Conservation (phyloP, 2,888 invertebrate species). For the Scelioninae gen. 1 region DNA sequence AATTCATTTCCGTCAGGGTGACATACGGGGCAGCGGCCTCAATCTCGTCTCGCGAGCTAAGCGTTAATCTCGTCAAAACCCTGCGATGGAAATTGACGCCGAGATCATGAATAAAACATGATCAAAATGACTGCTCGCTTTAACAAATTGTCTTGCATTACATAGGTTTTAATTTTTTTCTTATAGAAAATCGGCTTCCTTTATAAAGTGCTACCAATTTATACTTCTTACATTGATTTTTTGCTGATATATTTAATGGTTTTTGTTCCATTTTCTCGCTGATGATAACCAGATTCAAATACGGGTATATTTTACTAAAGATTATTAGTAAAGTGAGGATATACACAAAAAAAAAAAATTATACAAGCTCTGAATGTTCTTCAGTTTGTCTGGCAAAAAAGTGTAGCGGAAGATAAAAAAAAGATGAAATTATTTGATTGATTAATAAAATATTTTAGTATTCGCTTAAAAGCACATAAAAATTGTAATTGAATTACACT, state of each 20-base stretch:
- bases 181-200: not conserved
- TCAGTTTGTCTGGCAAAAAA: too few species aligned
- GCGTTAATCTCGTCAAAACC: constrained; percentile 72
- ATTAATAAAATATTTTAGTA: not conserved
- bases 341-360: too few species aligned
- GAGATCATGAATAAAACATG: constrained; percentile 53
- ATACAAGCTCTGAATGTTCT: too few species aligned
- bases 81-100: constrained; percentile 49
- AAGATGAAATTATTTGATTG: too few species aligned
- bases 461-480: not conserved
- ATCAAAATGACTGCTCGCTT: constrained; percentile 20
- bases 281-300: too few species aligned
- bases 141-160: constrained; percentile 30
- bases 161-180: constrained; percentile 9
- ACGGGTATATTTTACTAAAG: too few species aligned
- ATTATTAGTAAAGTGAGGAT: too few species aligned
- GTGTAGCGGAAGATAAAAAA: too few species aligned
- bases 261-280: too few species aligned
- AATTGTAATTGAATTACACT: too few species aligned
- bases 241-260: too few species aligned
- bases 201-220: not conserved
- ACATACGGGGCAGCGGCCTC: constrained; percentile 49
- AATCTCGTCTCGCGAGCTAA: constrained; percentile 22
- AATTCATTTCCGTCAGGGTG: constrained; percentile 71
- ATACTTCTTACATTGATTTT: constrained; percentile 1